phyloP scores from a whole-genome alignment of 1,140 invertebrate genomes.

The Drosophila kanapiae region DNA sequence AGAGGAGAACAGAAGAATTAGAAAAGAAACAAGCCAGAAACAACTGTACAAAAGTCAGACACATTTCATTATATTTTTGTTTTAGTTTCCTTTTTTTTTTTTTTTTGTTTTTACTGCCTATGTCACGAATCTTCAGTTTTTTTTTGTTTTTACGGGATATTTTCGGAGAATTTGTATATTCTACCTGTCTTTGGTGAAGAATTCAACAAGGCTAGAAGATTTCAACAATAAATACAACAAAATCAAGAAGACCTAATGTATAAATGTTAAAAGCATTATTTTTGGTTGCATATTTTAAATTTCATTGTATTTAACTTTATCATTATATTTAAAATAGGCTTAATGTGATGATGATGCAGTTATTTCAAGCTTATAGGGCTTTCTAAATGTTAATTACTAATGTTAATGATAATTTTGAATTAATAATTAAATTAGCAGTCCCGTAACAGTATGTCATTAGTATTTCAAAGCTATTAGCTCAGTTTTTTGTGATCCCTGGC shows the following conservation, averaged over 20 bases:
- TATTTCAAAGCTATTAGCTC: too few species aligned
- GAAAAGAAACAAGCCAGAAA: conserved; percentile 33
- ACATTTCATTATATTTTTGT: conserved; percentile 23
- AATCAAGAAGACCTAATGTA: background rate
- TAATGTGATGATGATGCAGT: too few species aligned
- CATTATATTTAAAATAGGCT: too few species aligned
- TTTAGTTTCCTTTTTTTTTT: conserved; percentile 1
- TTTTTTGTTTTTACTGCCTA: conserved; percentile 20
- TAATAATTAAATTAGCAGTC: background rate
- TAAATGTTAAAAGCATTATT: background rate
- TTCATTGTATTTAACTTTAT: background rate
- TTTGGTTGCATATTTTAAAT: background rate
- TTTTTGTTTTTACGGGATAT: conserved; percentile 27
- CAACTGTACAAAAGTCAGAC: conserved; percentile 57
- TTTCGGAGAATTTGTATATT: conserved; percentile 16
- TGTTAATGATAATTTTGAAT: background rate
- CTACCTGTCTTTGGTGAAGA: conserved; percentile 15
- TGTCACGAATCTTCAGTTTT: conserved; percentile 13
- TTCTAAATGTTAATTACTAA: too few species aligned
- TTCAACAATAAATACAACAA: background rate
- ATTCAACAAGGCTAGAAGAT: background rate
- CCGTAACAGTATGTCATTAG: too few species aligned
- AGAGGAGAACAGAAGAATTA: conserved; percentile 19
- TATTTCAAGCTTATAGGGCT: too few species aligned
- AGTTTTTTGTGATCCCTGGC: too few species aligned